Percentiles rank a stretch among this genome's conserved stretches.
These are phyloP conservation scores for Cossypha polioptera DNA, from an alignment of 2,797 vertebrate genomes.

Conservation along the genomic window DNA sequence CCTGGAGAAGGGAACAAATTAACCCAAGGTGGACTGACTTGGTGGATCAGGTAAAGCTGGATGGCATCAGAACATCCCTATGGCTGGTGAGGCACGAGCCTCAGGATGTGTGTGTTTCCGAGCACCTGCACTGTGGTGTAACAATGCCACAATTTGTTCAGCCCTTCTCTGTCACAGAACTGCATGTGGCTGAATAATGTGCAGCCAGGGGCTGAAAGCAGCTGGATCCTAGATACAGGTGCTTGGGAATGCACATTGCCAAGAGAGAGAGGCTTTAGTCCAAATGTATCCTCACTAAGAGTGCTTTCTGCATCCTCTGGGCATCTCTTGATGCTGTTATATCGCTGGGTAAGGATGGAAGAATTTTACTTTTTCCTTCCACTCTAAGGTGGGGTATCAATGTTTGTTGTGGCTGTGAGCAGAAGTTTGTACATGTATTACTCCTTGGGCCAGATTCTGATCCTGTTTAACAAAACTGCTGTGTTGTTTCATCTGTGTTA, in stretches of 20 bases:
- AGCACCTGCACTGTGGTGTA: not conserved
- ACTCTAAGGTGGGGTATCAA: not conserved
- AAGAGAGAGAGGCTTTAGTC: not conserved
- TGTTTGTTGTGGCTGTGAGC: not conserved
- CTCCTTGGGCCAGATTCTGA: not conserved
- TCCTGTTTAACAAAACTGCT: not conserved
- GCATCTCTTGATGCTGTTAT: not conserved
- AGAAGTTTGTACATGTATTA: not conserved
- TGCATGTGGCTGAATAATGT: not conserved
- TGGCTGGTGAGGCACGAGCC: not conserved
- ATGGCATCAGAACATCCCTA: not conserved
- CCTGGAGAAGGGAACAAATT: not conserved
- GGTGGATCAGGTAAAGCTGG: not conserved
- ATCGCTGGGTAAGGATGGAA: not conserved
- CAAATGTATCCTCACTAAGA: not conserved
- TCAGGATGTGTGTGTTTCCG: not conserved
- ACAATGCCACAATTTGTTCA: not conserved
- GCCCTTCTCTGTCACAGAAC: not conserved
- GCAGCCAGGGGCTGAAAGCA: not conserved
- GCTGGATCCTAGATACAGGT: not conserved
- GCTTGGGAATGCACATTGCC: not conserved
- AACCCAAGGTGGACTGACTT: not conserved
- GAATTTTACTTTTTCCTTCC: not conserved
- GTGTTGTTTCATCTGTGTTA: not conserved
- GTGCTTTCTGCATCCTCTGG: not conserved